phyloP scores from a whole-genome alignment of 2,797 vertebrate species.

The Acrossocheilus wenchowensis region DNA sequence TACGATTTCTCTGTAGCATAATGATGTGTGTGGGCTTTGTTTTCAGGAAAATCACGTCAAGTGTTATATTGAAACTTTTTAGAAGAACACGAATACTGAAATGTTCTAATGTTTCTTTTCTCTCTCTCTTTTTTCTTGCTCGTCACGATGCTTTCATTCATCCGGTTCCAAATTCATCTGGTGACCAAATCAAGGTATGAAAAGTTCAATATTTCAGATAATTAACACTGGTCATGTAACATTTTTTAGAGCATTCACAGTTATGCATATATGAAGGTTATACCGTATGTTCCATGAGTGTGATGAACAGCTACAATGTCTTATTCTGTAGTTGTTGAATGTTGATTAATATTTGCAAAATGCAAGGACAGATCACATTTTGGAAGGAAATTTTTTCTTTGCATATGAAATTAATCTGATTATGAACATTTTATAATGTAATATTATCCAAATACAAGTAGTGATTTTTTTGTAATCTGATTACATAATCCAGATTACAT shows the following conservation, averaged over 20 bases:
- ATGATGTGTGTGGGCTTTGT: conserved; percentile 4
- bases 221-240: not conserved
- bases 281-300: not conserved
- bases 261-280: not conserved
- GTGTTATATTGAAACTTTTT: conserved; percentile 1
- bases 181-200: conserved; percentile 34
- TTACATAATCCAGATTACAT: not conserved
- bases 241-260: not conserved
- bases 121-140: conserved; percentile 20
- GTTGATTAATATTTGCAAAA: not conserved
- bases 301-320: not conserved
- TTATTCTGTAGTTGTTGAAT: not conserved
- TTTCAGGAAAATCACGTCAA: not conserved
- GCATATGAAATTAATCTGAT: not conserved
- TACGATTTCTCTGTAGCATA: not conserved
- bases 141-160: not conserved
- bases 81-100: not conserved
- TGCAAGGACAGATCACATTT: not conserved
- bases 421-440: not conserved
- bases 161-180: not conserved
- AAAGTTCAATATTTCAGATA: not conserved
- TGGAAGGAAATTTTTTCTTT: not conserved
- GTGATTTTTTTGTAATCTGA: not conserved
- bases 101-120: conserved; percentile 15
- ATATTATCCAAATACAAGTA: not conserved